Percentiles rank a stretch among this genome's conserved stretches.
These are phyloP conservation scores for Drosophila nr. fundita DNA, from an alignment of 2,888 invertebrate genomes.

Conservation along the genomic window DNA sequence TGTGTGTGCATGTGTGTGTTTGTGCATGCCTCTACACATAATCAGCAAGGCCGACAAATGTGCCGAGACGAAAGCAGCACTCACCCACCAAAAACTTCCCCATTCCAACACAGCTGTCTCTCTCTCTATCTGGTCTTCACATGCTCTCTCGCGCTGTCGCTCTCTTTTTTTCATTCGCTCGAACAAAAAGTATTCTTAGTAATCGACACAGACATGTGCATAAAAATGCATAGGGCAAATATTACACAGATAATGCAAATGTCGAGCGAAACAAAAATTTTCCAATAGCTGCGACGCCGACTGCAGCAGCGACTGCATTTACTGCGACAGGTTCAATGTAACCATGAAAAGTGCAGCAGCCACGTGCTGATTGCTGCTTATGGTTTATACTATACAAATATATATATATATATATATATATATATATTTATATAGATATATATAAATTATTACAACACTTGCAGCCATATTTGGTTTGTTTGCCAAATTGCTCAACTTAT, in stretches of 20 bases:
- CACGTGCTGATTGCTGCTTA: conserved; percentile 39
- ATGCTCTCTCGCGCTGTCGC: not conserved
- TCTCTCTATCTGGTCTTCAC: not conserved
- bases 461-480: not conserved
- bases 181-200: conserved; percentile 20
- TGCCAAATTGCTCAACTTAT: conserved; percentile 2
- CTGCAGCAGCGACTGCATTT: conserved; percentile 13
- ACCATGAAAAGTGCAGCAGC: conserved; percentile 66
- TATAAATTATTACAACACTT: not conserved
- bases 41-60: conserved; percentile 73
- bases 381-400: not conserved
- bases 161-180: conserved; percentile 3
- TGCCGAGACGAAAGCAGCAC: conserved; percentile 42
- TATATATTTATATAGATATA: not conserved
- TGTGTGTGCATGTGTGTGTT: not conserved
- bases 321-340: conserved; percentile 71
- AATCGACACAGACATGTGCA: conserved; percentile 28
- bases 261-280: conserved; percentile 68
- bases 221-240: conserved; percentile 31
- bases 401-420: not conserved
- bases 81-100: conserved; percentile 32
- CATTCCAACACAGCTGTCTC: conserved; percentile 3
- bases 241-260: conserved; percentile 66
- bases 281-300: conserved; percentile 56
- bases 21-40: conserved; percentile 33